Evolutionary conservation across 2,113 vertebrate species (phyloP).

Genomic region (Mohoua ochrocephala): DNA sequence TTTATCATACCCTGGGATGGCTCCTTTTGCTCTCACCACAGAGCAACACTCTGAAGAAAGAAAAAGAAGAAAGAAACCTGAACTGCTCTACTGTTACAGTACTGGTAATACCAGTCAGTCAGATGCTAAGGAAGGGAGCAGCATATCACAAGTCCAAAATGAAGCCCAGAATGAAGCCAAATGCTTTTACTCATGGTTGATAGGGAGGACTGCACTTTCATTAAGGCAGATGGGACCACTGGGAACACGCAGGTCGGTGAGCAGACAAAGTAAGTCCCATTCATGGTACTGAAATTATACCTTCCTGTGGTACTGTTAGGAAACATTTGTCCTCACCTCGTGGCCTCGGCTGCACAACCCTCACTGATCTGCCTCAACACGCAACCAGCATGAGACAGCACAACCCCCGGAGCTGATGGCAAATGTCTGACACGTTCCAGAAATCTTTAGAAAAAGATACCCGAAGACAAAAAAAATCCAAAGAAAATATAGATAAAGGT

Average conservation of each 20-base stretch:
- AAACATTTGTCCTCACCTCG: not conserved
- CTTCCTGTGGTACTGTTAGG: not conserved
- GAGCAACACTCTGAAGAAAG: not conserved
- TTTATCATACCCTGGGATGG: not conserved
- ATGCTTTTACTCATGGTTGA: not conserved
- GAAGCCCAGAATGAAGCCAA: not conserved
- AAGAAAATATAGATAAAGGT: not conserved
- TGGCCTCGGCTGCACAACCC: accelerated
- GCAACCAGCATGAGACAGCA: not conserved
- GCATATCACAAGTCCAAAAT: not conserved
- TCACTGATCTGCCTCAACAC: not conserved
- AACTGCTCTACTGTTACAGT: not conserved
- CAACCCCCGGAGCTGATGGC: not conserved
- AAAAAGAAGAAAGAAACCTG: not conserved
- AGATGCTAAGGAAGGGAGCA: not conserved
- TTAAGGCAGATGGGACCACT: not conserved
- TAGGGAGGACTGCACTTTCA: not conserved
- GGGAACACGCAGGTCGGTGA: not conserved
- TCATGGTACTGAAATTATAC: not conserved
- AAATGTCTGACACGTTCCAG: not conserved
- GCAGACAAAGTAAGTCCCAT: not conserved
- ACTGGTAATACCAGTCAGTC: not conserved
- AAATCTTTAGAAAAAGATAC: not conserved
- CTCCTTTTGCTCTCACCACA: not conserved
- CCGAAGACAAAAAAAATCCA: not conserved